These are phyloP conservation scores for Rhimphoctona megacephalus DNA, from an alignment of 2,888 invertebrate species.

Conservation along the genomic window DNA sequence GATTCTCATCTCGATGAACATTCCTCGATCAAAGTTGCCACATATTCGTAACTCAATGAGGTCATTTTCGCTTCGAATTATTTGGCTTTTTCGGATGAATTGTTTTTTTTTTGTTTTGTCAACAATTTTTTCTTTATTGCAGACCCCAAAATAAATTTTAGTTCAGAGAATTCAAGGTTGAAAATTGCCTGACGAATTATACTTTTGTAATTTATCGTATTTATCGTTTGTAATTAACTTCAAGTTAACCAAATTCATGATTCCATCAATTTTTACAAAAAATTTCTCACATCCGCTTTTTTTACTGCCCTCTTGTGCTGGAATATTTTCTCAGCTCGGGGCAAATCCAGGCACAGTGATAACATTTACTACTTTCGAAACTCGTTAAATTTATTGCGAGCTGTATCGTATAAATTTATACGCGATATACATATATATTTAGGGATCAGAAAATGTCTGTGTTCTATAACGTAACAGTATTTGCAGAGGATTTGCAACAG, in stretches of 20 bases:
- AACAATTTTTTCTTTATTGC: not conserved
- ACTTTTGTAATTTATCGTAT: not conserved
- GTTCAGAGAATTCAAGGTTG: not conserved
- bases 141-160: not conserved
- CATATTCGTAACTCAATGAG: not conserved
- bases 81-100: not conserved
- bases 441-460: slow-evolving; percentile 26
- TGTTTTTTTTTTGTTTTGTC: not conserved
- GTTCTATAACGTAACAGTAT: slow-evolving; percentile 10
- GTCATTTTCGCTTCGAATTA: not conserved
- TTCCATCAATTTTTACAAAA: not conserved
- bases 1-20: not conserved
- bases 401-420: slow-evolving; percentile 45
- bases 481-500: slow-evolving; percentile 23
- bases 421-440: slow-evolving; percentile 10
- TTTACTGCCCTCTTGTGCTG: not conserved
- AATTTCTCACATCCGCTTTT: not conserved
- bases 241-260: not conserved
- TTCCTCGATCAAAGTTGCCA: slow-evolving; percentile 2
- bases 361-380: slow-evolving; percentile 69
- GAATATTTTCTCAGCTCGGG: not conserved
- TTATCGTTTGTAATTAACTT: not conserved
- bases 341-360: slow-evolving; percentile 45
- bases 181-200: not conserved
- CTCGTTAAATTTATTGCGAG: slow-evolving; percentile 69